Percentiles rank a stretch among this genome's conserved stretches.
phyloP scores from a whole-genome alignment of 2,113 vertebrate species.

The Tamias sibiricus region DNA sequence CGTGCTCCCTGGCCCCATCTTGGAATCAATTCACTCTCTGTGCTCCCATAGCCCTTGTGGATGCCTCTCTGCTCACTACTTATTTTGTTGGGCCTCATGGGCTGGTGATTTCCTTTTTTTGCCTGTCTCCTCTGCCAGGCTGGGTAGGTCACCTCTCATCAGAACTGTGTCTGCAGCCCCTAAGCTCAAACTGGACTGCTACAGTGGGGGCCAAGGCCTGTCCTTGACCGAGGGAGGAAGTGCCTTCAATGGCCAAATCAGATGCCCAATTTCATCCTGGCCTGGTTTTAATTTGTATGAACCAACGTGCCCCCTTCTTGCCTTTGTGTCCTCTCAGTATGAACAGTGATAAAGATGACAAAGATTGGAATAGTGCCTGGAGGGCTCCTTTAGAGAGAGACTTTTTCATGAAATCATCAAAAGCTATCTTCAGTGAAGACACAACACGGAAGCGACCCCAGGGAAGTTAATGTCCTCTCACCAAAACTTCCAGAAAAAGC shows the following conservation, averaged over 20 bases:
- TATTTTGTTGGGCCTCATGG: neutral
- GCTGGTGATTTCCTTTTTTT: neutral
- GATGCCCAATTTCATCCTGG: neutral
- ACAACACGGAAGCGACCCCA: neutral
- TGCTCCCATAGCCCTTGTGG: too few species aligned
- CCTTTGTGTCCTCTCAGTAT: neutral
- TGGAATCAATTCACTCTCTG: neutral
- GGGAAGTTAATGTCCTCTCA: neutral
- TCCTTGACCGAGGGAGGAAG: neutral
- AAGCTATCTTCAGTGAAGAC: neutral
- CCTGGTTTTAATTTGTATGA: neutral
- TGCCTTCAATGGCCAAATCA: neutral
- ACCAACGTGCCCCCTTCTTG: rapidly evolving
- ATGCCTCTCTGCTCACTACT: neutral
- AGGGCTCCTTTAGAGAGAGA: neutral
- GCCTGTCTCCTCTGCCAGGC: neutral
- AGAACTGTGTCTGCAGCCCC: neutral
- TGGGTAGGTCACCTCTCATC: rapidly evolving
- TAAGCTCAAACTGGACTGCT: too few species aligned
- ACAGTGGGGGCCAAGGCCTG: too few species aligned
- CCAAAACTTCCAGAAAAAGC: neutral
- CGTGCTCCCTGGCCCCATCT: neutral
- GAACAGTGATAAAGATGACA: neutral
- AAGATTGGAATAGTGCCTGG: neutral
- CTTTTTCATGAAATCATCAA: neutral